Evolutionary conservation across 2,888 invertebrate genomes (phyloP), one percentile per base, ranked within the genome.

Genomic region (Boloria selene): DNA sequence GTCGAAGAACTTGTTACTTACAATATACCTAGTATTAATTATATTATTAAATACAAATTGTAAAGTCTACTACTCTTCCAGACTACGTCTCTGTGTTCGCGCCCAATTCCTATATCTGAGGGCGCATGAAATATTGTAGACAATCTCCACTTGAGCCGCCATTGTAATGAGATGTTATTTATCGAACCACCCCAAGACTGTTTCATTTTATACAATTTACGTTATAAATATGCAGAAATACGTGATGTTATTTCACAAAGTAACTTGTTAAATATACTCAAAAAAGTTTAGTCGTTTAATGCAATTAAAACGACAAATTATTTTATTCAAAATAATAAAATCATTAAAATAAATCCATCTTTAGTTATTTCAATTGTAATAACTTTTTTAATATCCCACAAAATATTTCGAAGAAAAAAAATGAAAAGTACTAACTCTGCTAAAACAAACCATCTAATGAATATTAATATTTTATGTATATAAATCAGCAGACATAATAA

Each of bases 141-240:
- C 64, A 70, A 84, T 84, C 83, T 78, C 77, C 78, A 74, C 78
- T 78, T 45, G 72, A 77, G 79, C 79, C 77, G 80, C 84, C 79
- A 84, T 86, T 84, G 84, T 90, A 90, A 90, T 88, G 85, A 88
- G 89, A 82, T 81, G 84, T 88, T 89, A 88, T 89, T 90, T 90
- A 90, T 89, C 86, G 83, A 80, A 84, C 86, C 81, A 81, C 80
- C 80, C 81, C 47, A 13, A 58, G 26, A 58, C 58, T 74, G 77
- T 38, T 38, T n/a, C n/a, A 47, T 47, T 47, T 31, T 17, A 49
- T 16, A n/a, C 47, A 49, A 49, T 49, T 49, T 59, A 44, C 45
- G 22, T 45, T 44, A 13, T 56, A 26, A 0, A 22, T 56, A 45
- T 4, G n/a, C 22, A 56, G 45, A 56, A 56, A 16, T 4, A 56